Base-by-base conservation (phyloP, 2,797 vertebrate genomes). In the Melanotaenia pygmaea region DNA sequence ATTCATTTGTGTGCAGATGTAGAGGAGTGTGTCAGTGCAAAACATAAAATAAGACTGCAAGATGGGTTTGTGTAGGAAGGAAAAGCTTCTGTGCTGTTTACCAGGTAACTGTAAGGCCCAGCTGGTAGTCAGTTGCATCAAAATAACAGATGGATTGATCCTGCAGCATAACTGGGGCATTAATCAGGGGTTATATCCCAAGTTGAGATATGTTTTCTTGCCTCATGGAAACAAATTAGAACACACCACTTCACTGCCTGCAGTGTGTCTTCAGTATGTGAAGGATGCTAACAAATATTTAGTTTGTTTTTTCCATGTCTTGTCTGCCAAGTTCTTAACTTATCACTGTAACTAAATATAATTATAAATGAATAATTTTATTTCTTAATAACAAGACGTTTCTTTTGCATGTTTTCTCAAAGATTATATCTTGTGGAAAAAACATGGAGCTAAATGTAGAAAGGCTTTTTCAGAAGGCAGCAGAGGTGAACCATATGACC, bases 131-230 rank as follows among this genome's bases (percentile, higher is more conserved):
- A 9, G n/a, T 38, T 50, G 62, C 61, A 83, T 59, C 67, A 81
- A 81, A 88, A 88, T 75, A 86, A 82, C 84, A 91, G 86, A 90
- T 90, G 83, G 86, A 79, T 66, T 53, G 62, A 68, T 69, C 78
- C 72, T 54, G 59, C 57, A 53, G 64, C 32, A 51, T 70, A 37
- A 60, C 73, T 35, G 68, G 65, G 61, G 71, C 8, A 56, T 47
- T 57, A 32, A 68, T 78, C 43, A 78, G 63, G 66, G 26, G 60
- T 75, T 79, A 63, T 35, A 43, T 50, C 63, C 74, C 59, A 35
- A 70, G 22, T 59, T 72, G 59, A 63, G 66, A 75, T 43, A 32
- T 51, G 37, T 34, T 40, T 59, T 37, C n/a, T 6, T 3, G 1
- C 5, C 35, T 59, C 30, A 14, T 68, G 20, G 14, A 67, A 14